phyloP scores from a whole-genome alignment of 1,140 invertebrate genomes.

The Bombus fervidus region DNA sequence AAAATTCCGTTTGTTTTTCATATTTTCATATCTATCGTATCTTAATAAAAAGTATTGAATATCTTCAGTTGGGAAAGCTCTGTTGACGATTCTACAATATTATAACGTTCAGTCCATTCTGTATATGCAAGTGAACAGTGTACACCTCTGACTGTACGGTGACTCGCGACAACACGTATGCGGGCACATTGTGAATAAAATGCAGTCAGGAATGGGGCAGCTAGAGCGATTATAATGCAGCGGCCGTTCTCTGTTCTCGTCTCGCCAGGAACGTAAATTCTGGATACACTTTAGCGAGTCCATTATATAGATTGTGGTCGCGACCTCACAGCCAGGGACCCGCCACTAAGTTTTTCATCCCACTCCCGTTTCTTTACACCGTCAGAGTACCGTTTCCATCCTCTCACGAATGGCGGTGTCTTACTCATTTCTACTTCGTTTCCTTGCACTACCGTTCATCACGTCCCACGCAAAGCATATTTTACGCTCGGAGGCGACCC shows the following conservation, averaged over 20 bases:
- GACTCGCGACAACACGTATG: conserved; percentile 57
- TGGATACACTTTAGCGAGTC: conserved; percentile 78
- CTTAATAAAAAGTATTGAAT: neutral
- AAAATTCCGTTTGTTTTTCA: neutral
- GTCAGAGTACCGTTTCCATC: conserved; percentile 32
- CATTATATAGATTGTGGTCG: conserved; percentile 80
- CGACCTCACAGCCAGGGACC: conserved; percentile 62
- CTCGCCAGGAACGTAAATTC: conserved; percentile 69
- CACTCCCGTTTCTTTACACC: neutral
- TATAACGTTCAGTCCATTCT: neutral
- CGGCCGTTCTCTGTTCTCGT: conserved; percentile 59
- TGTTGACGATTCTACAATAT: neutral
- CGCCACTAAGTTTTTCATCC: conserved; percentile 50
- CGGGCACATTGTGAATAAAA: conserved; percentile 65
- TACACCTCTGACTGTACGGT: neutral
- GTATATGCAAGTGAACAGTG: neutral
- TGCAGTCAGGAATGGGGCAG: conserved; percentile 38
- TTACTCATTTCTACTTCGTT: conserved; percentile 55
- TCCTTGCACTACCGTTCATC: conserved; percentile 57
- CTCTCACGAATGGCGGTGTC: conserved; percentile 13
- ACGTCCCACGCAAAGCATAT: conserved; percentile 65
- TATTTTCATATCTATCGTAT: neutral
- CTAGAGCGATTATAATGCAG: conserved; percentile 64
- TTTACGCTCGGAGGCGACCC: conserved; percentile 62
- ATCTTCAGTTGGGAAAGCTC: neutral